phyloP scores from a whole-genome alignment of 2,797 vertebrate genomes.

The Notamacropus eugenii region DNA sequence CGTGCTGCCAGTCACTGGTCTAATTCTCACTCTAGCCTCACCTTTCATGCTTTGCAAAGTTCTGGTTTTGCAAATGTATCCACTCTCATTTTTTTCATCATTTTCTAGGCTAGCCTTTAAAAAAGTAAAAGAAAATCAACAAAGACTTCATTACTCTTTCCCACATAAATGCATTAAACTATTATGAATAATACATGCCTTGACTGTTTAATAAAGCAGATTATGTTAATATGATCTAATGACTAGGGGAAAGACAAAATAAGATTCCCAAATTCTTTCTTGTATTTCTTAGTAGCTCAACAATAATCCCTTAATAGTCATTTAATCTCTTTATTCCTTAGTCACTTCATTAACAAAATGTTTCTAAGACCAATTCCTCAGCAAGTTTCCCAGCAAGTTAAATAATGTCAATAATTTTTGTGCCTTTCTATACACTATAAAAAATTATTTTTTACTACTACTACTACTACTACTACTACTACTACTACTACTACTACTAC shows the following conservation, averaged over 20 bases:
- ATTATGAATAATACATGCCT: not conserved
- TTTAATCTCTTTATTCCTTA: slow-evolving; percentile 11
- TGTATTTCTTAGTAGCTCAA: not conserved
- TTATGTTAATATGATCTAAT: slow-evolving; percentile 24
- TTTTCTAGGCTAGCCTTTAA: not conserved
- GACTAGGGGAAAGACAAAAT: not conserved
- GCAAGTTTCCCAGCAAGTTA: slow-evolving; percentile 5
- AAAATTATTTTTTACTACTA: not conserved
- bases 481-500: not conserved
- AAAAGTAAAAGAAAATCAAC: not conserved
- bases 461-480: not conserved
- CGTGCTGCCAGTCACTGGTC: slow-evolving; percentile 2
- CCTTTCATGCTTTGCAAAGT: slow-evolving; percentile 46
- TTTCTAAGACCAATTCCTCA: slow-evolving; percentile 10
- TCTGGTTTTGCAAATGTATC: slow-evolving; percentile 48
- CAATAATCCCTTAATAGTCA: not conserved
- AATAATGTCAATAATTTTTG: not conserved
- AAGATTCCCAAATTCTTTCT: slow-evolving; percentile 4
- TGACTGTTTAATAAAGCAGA: not conserved
- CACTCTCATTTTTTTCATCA: slow-evolving; percentile 30
- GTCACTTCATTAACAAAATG: slow-evolving; percentile 16
- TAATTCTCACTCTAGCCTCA: slow-evolving; percentile 1
- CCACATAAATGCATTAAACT: not conserved
- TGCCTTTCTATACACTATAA: not conserved
- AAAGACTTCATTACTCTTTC: slow-evolving; percentile 20